A percentile compares a stretch with the other conserved stretches of the same genome.
phyloP scores from a whole-genome alignment of 2,888 invertebrate genomes.

The Schizaphis graminum region DNA sequence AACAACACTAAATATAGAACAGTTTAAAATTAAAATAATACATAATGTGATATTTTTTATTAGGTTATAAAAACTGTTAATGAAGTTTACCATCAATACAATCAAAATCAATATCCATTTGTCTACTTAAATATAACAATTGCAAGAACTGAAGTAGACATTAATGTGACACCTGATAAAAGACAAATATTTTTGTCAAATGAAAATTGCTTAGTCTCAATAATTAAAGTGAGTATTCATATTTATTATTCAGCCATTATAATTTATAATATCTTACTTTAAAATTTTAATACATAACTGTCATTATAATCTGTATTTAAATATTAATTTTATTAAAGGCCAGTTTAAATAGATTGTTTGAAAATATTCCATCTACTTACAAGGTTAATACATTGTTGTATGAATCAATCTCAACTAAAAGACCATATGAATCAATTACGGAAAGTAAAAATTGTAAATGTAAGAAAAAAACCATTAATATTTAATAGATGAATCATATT shows the following conservation, averaged over 20 bases:
- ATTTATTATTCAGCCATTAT: background rate
- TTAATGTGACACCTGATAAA: constrained; percentile 98
- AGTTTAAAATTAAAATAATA: background rate
- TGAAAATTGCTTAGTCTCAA: constrained; percentile 85
- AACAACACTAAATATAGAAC: background rate
- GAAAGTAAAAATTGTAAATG: constrained; percentile 43
- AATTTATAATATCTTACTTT: background rate
- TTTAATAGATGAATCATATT: background rate
- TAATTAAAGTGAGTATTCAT: constrained; percentile 75
- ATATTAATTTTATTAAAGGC: constrained; percentile 69
- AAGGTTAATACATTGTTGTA: constrained; percentile 63
- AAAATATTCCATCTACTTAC: constrained; percentile 75
- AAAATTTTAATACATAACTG: background rate
- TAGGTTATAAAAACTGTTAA: constrained; percentile 85
- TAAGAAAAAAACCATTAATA: constrained; percentile 13
- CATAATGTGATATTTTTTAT: background rate
- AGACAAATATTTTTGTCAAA: constrained; percentile 89
- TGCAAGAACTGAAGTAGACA: constrained; percentile 83
- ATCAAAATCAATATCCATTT: constrained; percentile 92
- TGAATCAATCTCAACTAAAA: constrained; percentile 54
- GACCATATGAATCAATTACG: constrained; percentile 37
- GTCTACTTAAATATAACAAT: constrained; percentile 86
- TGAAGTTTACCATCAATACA: constrained; percentile 91
- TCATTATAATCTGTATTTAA: background rate
- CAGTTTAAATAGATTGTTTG: constrained; percentile 77